These are phyloP conservation scores for Drosophila nigricruria DNA, from an alignment of 2,888 invertebrate genomes.

Conservation along the genomic window DNA sequence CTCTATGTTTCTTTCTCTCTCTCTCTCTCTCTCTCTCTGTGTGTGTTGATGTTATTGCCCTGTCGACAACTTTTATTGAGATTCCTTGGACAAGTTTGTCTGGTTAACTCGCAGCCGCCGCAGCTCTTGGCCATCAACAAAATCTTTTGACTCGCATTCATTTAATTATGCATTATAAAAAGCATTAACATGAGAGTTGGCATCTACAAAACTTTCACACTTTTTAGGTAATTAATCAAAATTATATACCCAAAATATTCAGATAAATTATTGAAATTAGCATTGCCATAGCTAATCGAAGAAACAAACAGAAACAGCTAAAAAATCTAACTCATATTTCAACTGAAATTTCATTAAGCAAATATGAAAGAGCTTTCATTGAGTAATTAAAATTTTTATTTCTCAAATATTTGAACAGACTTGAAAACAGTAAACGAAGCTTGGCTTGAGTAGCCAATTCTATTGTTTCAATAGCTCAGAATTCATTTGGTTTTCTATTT, in stretches of 20 bases:
- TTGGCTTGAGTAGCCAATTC: neutral
- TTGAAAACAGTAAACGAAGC: no score
- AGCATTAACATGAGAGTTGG: no score
- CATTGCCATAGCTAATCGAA: neutral
- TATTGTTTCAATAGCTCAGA: neutral
- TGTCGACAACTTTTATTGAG: slow-evolving; percentile 69
- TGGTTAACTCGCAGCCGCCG: neutral
- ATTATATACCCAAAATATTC: no score
- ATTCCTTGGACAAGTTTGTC: slow-evolving; percentile 51
- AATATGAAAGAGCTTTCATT: neutral
- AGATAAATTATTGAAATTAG: neutral
- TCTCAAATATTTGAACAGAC: neutral
- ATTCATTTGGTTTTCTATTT: neutral
- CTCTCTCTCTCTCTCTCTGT: slow-evolving; percentile 1
- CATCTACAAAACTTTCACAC: no score
- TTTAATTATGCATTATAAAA: neutral
- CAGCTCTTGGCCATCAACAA: neutral
- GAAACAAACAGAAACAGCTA: neutral
- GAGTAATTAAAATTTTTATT: neutral
- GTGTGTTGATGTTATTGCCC: slow-evolving; percentile 21
- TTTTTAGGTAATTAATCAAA: no score
- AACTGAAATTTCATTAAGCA: neutral
- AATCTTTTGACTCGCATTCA: neutral
- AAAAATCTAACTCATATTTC: neutral
- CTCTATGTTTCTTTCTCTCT: neutral